Evolutionary conservation across 1,140 invertebrate species (phyloP), one percentile per base, ranked within the genome.

Genomic region (Cryptotermes secundus): DNA sequence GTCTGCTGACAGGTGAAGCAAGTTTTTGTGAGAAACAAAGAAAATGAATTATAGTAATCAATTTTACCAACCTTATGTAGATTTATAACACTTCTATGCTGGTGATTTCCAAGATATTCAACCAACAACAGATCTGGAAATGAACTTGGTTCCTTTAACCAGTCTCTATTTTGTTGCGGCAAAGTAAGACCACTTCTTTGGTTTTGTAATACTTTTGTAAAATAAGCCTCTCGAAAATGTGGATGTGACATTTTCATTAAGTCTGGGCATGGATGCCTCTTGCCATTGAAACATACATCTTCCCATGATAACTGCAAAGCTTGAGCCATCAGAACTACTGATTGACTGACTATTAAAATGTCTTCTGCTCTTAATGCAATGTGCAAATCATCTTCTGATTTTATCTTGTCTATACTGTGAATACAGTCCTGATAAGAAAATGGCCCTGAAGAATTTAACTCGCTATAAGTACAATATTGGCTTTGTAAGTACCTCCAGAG

Each of bases 161-260:
- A 72, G 59, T 72, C 59, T n/a, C 4, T 72, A 31, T 72, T 72
- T 31, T n/a, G 59, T 31, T 72, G 59, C 10, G 19, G 59, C 31
- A 72, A 72, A 26, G n/a, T 72, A 31, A 65, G 59, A 31, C 59
- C 59, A 31, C 59, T 72, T 72, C 59, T 72, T 72, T 72, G 59
- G 59, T 72, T 72, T 72, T 72, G 26, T 72, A 72, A 72, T n/a
- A 72, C 59, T 72, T 72, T 31, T 72, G 59, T 31, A 72, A 72
- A 72, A 72, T 72, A 3, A 12, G n/a, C n/a, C 26, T 72, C 0
- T 31, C 31, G 59, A 31, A 72, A 72, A n/a, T 72, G 26, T 31
- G n/a, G 59, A 31, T 31, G 59, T 31, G 26, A 72, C 59, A 72
- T 31, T 72, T n/a, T 72, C 26, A 72, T 6, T 26, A 72, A 16